Conservation (phyloP, 2,888 invertebrate species). For the Nomada flava region DNA sequence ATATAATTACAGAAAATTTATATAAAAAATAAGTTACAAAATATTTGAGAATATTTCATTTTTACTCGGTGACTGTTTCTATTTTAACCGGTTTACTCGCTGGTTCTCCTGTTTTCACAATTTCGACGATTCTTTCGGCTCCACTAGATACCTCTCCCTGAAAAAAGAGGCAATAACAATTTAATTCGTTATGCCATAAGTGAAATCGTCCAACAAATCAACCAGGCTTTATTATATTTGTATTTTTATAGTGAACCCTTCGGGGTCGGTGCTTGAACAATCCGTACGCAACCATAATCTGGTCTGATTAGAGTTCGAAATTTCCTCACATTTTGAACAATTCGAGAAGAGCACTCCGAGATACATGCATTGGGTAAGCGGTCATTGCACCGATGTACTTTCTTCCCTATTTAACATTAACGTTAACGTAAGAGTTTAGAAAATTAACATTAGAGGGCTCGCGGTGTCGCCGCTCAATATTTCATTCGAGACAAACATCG, state of each 20-base stretch:
- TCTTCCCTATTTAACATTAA: conserved; percentile 24
- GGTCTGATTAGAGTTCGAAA: conserved; percentile 74
- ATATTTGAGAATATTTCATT: neutral
- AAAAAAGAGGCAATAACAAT: conserved; percentile 42
- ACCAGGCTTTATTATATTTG: conserved; percentile 57
- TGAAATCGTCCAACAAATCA: conserved; percentile 8
- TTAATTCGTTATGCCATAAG: neutral
- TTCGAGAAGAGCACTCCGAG: conserved; percentile 66
- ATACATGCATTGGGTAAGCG: conserved; percentile 72
- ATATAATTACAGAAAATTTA: neutral
- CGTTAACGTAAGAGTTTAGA: neutral
- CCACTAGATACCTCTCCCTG: conserved; percentile 70
- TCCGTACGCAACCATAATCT: conserved; percentile 78
- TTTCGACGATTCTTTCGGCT: conserved; percentile 77
- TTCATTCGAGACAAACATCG: neutral
- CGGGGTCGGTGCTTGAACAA: conserved; percentile 82
- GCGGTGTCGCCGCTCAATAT: conserved; percentile 50
- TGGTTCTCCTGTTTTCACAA: conserved; percentile 79
- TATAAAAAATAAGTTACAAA: neutral
- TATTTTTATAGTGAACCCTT: conserved; percentile 80
- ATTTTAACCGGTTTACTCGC: conserved; percentile 71
- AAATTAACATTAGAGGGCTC: conserved; percentile 26
- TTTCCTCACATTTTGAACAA: conserved; percentile 63
- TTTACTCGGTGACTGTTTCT: conserved; percentile 56
- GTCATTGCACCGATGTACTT: conserved; percentile 41